Conservation (phyloP, 2,797 vertebrate species). For the Karalla daura region DNA sequence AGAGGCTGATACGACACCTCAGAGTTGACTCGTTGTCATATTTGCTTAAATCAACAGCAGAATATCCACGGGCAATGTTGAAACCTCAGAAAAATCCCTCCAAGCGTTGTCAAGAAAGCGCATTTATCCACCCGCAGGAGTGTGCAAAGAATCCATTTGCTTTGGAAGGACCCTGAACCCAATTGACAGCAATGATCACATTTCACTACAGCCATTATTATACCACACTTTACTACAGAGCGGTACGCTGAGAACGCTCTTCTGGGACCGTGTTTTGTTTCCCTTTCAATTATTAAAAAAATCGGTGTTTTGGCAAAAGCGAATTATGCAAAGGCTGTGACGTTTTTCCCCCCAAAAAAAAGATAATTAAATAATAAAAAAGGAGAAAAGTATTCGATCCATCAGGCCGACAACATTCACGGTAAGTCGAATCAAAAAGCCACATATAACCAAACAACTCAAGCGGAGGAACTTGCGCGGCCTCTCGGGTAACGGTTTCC, state of each 20-base stretch:
- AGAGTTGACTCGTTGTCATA: not conserved
- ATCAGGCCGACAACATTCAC: not conserved
- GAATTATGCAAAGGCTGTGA: too few relatives aligned
- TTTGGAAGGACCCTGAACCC: not conserved
- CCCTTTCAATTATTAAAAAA: not conserved
- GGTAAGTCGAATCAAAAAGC: conserved; percentile 15
- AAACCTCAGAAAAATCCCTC: not conserved
- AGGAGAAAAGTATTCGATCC: not conserved
- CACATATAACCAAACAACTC: conserved; percentile 16
- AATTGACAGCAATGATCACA: not conserved
- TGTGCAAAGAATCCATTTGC: not conserved
- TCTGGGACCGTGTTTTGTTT: not conserved
- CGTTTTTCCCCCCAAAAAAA: too few relatives aligned
- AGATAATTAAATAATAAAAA: not conserved
- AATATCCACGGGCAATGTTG: not conserved
- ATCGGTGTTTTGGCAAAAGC: not conserved
- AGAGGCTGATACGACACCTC: not conserved
- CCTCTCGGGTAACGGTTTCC: conserved; percentile 49
- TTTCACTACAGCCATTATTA: not conserved
- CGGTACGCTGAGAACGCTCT: not conserved
- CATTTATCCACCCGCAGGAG: not conserved
- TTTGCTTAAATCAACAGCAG: not conserved
- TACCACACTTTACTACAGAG: not conserved
- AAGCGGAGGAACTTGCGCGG: conserved; percentile 29
- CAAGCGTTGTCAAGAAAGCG: not conserved